phyloP scores from a whole-genome alignment of 1,140 invertebrate species.

The Drosophila pseudoananassae region DNA sequence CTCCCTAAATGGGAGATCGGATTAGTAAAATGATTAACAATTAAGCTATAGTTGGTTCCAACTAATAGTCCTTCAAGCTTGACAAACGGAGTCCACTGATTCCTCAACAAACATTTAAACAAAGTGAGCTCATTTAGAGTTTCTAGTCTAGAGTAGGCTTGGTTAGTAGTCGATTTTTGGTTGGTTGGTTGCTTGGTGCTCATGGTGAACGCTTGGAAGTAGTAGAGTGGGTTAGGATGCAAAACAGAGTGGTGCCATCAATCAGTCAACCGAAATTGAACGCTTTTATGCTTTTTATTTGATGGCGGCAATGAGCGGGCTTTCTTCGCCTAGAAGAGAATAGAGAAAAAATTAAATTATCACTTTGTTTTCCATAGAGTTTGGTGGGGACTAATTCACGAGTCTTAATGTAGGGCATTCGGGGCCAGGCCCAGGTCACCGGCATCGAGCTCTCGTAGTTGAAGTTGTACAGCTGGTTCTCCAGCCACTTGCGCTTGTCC shows the following conservation, averaged over 20 bases:
- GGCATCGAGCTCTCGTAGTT: constrained; percentile 92
- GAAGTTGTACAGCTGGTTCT: constrained; percentile 91
- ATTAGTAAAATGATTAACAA: constrained; percentile 20
- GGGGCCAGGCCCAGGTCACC: constrained; percentile 89
- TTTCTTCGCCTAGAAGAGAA: constrained; percentile 69
- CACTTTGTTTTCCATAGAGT: constrained; percentile 82
- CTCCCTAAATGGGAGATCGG: not conserved
- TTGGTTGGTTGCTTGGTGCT: constrained; percentile 59
- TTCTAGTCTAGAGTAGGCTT: constrained; percentile 42
- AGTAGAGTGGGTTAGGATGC: constrained; percentile 73
- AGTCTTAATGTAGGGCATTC: constrained; percentile 83
- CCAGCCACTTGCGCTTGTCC: constrained; percentile 89
- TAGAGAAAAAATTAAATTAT: constrained; percentile 55
- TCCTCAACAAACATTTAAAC: constrained; percentile 40
- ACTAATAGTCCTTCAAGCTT: not conserved
- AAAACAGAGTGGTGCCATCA: constrained; percentile 74
- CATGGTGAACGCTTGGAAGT: constrained; percentile 56
- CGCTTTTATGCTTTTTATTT: constrained; percentile 67
- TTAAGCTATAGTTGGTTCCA: not conserved
- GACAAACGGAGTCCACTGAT: constrained; percentile 25
- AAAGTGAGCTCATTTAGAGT: constrained; percentile 43
- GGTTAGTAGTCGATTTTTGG: constrained; percentile 62
- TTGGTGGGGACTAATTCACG: constrained; percentile 82
- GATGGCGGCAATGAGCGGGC: constrained; percentile 81
- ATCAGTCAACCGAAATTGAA: constrained; percentile 59